phyloP scores from a whole-genome alignment of 2,888 invertebrate genomes.

The Unio pictorum region DNA sequence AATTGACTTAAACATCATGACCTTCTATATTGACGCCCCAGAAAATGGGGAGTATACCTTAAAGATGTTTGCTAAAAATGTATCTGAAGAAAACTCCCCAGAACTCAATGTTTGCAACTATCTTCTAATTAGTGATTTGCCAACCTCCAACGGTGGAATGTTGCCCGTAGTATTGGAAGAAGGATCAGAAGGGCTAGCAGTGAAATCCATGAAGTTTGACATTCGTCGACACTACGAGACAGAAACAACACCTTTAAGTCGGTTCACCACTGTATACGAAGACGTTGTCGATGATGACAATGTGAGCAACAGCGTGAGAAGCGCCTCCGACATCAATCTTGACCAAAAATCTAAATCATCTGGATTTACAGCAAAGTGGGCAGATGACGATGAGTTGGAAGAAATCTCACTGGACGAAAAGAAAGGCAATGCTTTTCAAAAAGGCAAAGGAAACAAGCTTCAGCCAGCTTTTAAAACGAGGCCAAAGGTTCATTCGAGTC shows the following conservation, averaged over 20 bases:
- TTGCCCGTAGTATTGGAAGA: constrained; percentile 30
- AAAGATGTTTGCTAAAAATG: constrained; percentile 36
- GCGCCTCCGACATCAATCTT: constrained; percentile 17
- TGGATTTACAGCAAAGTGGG: no score
- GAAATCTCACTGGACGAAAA: no score
- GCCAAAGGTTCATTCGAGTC: no score
- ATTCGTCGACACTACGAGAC: neutral
- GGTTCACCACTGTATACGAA: constrained; percentile 4
- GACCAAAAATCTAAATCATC: no score
- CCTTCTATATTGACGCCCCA: constrained; percentile 33
- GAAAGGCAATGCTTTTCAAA: no score
- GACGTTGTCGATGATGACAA: constrained; percentile 2
- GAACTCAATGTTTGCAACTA: constrained; percentile 62
- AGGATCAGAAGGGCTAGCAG: constrained; percentile 25
- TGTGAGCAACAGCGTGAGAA: constrained; percentile 19
- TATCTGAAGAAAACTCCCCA: constrained; percentile 22
- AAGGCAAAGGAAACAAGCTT: no score
- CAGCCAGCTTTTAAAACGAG: no score
- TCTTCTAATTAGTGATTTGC: constrained; percentile 41
- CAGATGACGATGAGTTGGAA: no score
- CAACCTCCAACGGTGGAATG: constrained; percentile 6
- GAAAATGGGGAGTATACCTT: constrained; percentile 37
- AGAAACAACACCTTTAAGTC: neutral
- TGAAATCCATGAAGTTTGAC: constrained; percentile 14
- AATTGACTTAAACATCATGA: constrained; percentile 34